A percentile compares a stretch with the other conserved stretches of the same genome.
These are phyloP conservation scores for Erythrocercus mccallii DNA, from an alignment of 2,113 vertebrate species.

Conservation along the genomic window DNA sequence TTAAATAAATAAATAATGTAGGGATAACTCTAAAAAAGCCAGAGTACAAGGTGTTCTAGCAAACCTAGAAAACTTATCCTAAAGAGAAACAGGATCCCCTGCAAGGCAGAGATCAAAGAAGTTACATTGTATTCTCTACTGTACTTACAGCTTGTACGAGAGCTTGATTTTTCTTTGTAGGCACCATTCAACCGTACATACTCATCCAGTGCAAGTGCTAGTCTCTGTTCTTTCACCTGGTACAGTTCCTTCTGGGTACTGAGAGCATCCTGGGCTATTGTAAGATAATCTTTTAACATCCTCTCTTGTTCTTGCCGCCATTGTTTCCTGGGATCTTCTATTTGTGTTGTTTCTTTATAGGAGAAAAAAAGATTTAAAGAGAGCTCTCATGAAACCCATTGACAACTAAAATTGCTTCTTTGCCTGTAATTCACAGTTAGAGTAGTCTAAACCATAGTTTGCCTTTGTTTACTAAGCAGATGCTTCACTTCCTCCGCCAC, in stretches of 20 bases:
- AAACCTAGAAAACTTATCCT: neutral
- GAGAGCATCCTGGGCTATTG: constrained; percentile 81
- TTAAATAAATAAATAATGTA: neutral
- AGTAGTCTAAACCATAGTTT: neutral
- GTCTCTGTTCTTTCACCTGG: constrained; percentile 84
- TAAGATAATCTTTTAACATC: constrained; percentile 87
- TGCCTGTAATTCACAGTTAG: neutral
- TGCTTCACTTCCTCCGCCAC: neutral
- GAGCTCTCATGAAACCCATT: neutral
- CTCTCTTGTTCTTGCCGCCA: constrained; percentile 85
- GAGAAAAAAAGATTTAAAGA: neutral
- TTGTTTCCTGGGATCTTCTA: constrained; percentile 84
- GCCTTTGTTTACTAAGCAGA: neutral
- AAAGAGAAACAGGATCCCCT: neutral
- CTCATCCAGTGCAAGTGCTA: constrained; percentile 82
- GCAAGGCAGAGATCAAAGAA: constrained; percentile 7
- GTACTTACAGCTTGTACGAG: constrained; percentile 82
- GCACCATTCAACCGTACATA: constrained; percentile 79
- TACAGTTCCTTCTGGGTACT: constrained; percentile 82
- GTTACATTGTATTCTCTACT: neutral
- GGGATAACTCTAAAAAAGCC: neutral
- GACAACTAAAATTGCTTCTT: neutral
- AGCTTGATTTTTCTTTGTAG: constrained; percentile 85
- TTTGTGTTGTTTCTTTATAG: constrained; percentile 80
- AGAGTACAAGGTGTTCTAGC: neutral